Evolutionary conservation across 2,888 invertebrate genomes (phyloP).

Genomic region (Ferdinandea cuprea): DNA sequence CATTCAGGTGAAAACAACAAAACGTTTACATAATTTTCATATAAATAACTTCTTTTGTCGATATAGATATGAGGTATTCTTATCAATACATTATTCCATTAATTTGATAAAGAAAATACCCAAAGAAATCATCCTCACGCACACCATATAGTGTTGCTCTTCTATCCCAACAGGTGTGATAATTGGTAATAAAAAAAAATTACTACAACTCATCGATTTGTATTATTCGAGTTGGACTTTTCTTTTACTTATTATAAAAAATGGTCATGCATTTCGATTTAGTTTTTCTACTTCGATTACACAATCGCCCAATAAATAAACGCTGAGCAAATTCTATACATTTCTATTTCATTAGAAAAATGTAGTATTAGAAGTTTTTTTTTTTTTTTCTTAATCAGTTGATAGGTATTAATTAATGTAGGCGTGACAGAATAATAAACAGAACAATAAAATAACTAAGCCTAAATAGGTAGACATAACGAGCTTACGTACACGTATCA

Average conservation of each 20-base stretch:
- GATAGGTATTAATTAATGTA: slow-evolving; percentile 59
- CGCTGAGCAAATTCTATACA: not conserved
- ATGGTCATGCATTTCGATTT: slow-evolving; percentile 62
- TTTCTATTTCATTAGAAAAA: slow-evolving; percentile 16
- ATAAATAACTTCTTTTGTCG: slow-evolving; percentile 12
- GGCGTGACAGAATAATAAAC: slow-evolving; percentile 65
- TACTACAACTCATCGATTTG: slow-evolving; percentile 3
- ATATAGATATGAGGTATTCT: slow-evolving; percentile 2
- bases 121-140: slow-evolving; percentile 11
- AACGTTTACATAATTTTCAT: slow-evolving; percentile 33
- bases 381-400: slow-evolving; percentile 44
- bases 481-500: slow-evolving; percentile 9
- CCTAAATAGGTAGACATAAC: slow-evolving; percentile 3
- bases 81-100: slow-evolving; percentile 23
- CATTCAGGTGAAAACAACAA: not conserved
- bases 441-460: slow-evolving; percentile 39
- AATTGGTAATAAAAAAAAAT: not conserved
- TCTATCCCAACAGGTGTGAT: slow-evolving; percentile 6
- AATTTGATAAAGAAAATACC: slow-evolving; percentile 17
- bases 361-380: no score
- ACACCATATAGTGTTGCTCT: slow-evolving; percentile 10
- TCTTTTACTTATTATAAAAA: slow-evolving; percentile 8
- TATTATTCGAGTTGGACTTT: slow-evolving; percentile 11
- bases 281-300: slow-evolving; percentile 52
- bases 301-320: slow-evolving; percentile 59